Conservation (phyloP, 2,113 vertebrate genomes). For the Orientallactaga bullata region DNA sequence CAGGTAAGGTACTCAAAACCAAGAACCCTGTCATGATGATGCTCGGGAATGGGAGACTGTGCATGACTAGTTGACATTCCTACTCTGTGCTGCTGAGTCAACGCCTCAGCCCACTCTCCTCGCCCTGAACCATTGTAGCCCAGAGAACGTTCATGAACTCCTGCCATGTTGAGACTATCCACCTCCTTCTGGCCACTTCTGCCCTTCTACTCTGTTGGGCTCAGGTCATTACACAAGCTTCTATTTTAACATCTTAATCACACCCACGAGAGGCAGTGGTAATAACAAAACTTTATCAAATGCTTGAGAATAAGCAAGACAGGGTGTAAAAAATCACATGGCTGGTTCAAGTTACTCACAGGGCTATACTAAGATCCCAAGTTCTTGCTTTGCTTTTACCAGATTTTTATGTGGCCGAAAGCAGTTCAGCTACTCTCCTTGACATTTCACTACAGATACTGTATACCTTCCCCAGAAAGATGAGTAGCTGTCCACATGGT, state of each 20-base stretch:
- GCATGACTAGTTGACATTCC: neutral
- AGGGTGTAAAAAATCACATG: neutral
- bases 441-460: neutral
- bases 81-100: neutral
- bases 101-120: neutral
- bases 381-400: slow-evolving; percentile 26
- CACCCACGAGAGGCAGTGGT: neutral
- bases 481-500: neutral
- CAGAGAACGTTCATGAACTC: neutral
- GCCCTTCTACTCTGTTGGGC: neutral
- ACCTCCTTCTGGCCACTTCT: accelerated
- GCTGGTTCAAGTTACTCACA: neutral
- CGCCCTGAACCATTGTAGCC: neutral
- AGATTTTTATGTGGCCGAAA: neutral
- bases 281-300: slow-evolving; percentile 40
- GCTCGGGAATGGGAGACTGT: neutral
- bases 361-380: neutral
- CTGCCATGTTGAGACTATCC: neutral
- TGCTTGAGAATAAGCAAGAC: slow-evolving; percentile 25
- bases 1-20: neutral
- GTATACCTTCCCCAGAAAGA: slow-evolving; percentile 14
- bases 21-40: neutral
- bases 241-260: neutral
- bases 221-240: neutral
- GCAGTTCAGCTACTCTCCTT: neutral